Evolutionary conservation across 2,888 invertebrate species (phyloP).

Genomic region (Lepidocyrtoides sp.): DNA sequence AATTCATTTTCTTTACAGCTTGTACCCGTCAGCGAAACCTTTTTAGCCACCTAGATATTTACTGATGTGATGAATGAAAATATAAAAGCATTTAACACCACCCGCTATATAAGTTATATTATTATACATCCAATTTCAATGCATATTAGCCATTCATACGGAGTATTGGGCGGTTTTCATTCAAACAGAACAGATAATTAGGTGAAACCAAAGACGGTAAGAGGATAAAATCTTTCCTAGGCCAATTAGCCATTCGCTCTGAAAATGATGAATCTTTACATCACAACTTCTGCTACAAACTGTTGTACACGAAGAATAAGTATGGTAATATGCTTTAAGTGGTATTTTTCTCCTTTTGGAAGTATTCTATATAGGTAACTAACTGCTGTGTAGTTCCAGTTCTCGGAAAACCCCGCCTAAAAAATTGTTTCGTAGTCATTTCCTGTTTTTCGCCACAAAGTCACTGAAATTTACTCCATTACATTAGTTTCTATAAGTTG

Average conservation of each 20-base stretch:
- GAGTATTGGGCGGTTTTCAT: slow-evolving; percentile 11
- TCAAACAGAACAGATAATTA: slow-evolving; percentile 59
- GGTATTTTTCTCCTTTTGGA: too few species aligned
- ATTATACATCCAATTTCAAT: neutral
- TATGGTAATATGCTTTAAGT: too few species aligned
- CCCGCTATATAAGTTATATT: neutral
- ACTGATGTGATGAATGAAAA: slow-evolving; percentile 55
- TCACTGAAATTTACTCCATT: neutral
- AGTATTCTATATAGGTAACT: too few species aligned
- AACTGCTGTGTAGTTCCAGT: too few species aligned
- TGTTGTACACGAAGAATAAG: too few species aligned
- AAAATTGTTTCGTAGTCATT: neutral
- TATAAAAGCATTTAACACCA: neutral
- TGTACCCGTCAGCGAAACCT: slow-evolving; percentile 58
- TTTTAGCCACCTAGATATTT: neutral
- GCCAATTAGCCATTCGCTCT: slow-evolving; percentile 48
- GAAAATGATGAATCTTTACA: slow-evolving; percentile 4
- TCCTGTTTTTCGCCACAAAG: neutral
- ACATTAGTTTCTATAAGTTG: neutral
- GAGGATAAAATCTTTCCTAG: slow-evolving; percentile 50
- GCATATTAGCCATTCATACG: neutral
- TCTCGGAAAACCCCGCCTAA: neutral
- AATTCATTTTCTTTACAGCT: slow-evolving; percentile 62
- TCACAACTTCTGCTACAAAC: neutral
- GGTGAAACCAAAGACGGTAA: slow-evolving; percentile 56